These are phyloP conservation scores for Pilophorus perplexus DNA, from an alignment of 2,888 invertebrate genomes.

Conservation along the genomic window DNA sequence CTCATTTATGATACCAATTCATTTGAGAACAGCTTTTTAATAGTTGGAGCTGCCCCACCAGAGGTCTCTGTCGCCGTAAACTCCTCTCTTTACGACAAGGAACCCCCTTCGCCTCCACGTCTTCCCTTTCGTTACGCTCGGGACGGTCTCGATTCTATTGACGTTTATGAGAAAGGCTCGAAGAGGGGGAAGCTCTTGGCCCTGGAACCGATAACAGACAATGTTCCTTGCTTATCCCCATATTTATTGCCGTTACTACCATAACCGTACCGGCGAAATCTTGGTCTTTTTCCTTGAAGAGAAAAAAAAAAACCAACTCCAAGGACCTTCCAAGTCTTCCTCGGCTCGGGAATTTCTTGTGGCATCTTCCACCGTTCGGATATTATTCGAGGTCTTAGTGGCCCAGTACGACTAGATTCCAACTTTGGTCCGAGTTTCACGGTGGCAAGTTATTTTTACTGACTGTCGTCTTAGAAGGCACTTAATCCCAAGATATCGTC, in stretches of 20 bases:
- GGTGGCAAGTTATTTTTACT: no score
- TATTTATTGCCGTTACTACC: slow-evolving; percentile 28
- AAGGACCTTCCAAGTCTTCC: no score
- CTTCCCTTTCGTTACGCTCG: slow-evolving; percentile 28
- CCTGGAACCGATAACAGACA: slow-evolving; percentile 28
- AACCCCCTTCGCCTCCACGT: slow-evolving; percentile 2
- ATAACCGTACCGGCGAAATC: slow-evolving; percentile 22
- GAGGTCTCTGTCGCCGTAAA: slow-evolving; percentile 31
- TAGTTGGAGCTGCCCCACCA: slow-evolving; percentile 33
- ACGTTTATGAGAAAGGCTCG: slow-evolving; percentile 17
- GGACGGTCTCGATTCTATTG: slow-evolving; percentile 30
- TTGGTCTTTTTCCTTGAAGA: slow-evolving; percentile 2
- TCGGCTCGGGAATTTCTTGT: background rate
- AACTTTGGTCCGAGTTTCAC: no score
- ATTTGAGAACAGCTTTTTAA: slow-evolving; percentile 40
- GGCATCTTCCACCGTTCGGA: background rate
- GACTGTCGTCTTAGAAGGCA: no score
- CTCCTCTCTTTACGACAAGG: slow-evolving; percentile 24
- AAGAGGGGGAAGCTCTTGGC: slow-evolving; percentile 14
- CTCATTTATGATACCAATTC: slow-evolving; percentile 38
- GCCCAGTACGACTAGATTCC: slow-evolving; percentile 5
- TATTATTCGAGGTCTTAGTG: background rate
- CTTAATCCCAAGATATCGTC: no score
- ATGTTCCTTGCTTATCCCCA: slow-evolving; percentile 27
- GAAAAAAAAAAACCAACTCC: no score